Conservation (phyloP, 2,888 invertebrate genomes). For the Drosophila antonietae region DNA sequence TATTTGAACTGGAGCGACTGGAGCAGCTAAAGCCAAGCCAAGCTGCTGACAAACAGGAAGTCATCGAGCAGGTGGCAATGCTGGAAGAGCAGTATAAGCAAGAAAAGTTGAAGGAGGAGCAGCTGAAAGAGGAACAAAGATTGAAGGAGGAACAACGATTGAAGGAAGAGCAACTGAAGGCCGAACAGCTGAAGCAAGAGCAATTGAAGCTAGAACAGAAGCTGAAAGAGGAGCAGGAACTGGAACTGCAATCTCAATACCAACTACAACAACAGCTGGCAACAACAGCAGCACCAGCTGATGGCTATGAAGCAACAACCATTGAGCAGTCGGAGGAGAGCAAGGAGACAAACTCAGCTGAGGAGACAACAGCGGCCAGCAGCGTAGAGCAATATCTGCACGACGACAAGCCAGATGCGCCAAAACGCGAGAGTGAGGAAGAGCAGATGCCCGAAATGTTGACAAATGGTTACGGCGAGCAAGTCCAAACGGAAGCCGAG, state of each 20-base stretch:
- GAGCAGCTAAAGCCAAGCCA: constrained; percentile 42
- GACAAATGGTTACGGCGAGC: constrained; percentile 67
- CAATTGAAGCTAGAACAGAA: neutral
- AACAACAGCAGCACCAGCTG: constrained; percentile 1
- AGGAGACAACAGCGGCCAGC: constrained; percentile 41
- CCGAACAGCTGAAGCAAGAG: neutral
- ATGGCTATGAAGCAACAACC: constrained; percentile 22
- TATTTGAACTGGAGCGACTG: constrained; percentile 56
- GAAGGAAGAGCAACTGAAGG: neutral
- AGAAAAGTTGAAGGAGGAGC: neutral
- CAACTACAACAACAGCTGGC: constrained; percentile 6
- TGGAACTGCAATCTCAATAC: neutral
- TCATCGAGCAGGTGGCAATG: constrained; percentile 7
- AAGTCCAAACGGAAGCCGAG: constrained; percentile 43
- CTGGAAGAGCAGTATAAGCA: neutral
- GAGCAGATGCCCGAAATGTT: constrained; percentile 69
- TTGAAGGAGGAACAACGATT: neutral
- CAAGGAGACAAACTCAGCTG: constrained; percentile 39
- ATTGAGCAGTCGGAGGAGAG: constrained; percentile 38
- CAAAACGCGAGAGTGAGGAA: constrained; percentile 47
- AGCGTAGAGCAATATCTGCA: constrained; percentile 35
- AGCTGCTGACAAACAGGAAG: constrained; percentile 48
- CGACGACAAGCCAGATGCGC: constrained; percentile 29
- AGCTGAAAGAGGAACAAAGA: neutral
- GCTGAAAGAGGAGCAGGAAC: neutral